Evolutionary conservation across 2,888 invertebrate genomes (phyloP), one percentile per base, ranked within the genome.

Genomic region (Blomia tropicalis): DNA sequence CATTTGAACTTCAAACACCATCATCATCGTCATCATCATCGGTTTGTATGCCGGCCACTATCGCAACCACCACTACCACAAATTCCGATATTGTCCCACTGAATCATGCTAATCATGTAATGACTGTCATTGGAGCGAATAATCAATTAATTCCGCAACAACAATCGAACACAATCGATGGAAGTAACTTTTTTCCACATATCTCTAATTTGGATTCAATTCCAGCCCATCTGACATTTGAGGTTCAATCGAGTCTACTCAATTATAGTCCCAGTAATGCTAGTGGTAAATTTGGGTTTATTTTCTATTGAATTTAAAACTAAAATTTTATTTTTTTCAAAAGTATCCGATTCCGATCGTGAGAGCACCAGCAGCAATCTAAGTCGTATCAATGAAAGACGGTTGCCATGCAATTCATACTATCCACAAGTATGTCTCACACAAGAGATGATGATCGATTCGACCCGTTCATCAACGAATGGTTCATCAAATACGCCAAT

Each of bases 311-410:
- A n/a, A n/a, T n/a, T n/a, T n/a, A n/a, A n/a, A n/a, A n/a, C n/a
- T n/a, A n/a, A n/a, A 11, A 22, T 17, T 56, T 17, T 30, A 5
- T 23, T 56, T 22, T 19, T 58, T 11, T 36, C 19, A 17, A 30
- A 29, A 30, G n/a, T 19, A 22, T 43, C 43, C 65, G 67, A 68
- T 60, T 68, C 68, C 5, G 68, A 68, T 25, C 43, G 66, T 32
- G 68, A 68, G 58, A 66, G 66, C 47, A 68, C 67, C 17, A 67
- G 66, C 56, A 67, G 66, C 51, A 66, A 65, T 47, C 60, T 67
- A 65, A 67, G 66, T 32, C 63, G 64, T 14, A 66, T 66, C 4
- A 68, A 66, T 43, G 67, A 68, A 59, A 63, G 66, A 41, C 17
- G 32, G 17, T 23, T 60, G 43, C 22, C 22, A 43, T 43, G n/a